phyloP scores from a whole-genome alignment of 2,888 invertebrate species.

The Dorcus parallelipipedus region DNA sequence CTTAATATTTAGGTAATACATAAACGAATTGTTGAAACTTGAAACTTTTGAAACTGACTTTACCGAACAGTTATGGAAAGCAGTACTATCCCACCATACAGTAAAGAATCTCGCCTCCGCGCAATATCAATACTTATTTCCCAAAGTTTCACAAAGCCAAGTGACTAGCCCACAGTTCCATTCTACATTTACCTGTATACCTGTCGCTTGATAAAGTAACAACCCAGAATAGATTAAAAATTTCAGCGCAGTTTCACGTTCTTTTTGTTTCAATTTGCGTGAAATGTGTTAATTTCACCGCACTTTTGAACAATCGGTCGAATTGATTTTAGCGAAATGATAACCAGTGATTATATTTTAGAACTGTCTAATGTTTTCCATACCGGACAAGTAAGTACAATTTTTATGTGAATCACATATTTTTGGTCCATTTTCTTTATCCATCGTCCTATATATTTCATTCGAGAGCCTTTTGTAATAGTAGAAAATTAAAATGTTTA shows the following conservation, averaged over 20 bases:
- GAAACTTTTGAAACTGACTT: conserved; percentile 10
- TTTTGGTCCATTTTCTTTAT: neutral
- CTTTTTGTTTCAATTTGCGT: too few species aligned
- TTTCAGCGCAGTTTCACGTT: neutral
- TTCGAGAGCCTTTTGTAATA: too few species aligned
- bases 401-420: neutral
- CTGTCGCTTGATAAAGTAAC: conserved; percentile 1
- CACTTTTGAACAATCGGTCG: too few species aligned
- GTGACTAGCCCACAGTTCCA: conserved; percentile 15
- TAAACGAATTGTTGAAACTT: neutral
- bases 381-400: conserved; percentile 71
- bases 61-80: conserved; percentile 21
- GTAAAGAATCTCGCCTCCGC: conserved; percentile 7
- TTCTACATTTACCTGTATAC: conserved; percentile 7
- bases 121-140: conserved; percentile 19
- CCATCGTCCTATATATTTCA: neutral
- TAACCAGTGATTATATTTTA: conserved; percentile 79
- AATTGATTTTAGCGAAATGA: conserved; percentile 54
- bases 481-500: too few species aligned
- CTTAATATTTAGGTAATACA: too few species aligned
- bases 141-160: conserved; percentile 12
- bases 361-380: conserved; percentile 87
- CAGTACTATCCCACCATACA: conserved; percentile 6
- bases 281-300: too few species aligned
- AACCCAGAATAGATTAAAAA: neutral